phyloP scores from a whole-genome alignment of 2,113 vertebrate genomes.

The Neopipo cinnamomea region DNA sequence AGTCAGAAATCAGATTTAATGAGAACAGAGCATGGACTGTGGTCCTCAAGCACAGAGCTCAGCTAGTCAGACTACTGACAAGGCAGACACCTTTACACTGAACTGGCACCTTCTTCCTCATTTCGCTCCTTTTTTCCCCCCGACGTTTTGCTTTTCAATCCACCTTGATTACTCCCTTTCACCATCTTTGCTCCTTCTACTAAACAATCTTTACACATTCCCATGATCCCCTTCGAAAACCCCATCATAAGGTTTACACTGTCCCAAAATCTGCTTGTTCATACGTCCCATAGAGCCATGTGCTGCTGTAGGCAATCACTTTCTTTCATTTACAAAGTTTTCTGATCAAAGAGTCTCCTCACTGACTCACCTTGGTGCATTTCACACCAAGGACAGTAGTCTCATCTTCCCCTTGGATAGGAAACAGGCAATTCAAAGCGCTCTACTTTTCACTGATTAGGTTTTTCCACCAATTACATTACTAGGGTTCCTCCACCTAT shows the following conservation, averaged over 20 bases:
- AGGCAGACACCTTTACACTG: background rate
- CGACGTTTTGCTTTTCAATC: accelerated
- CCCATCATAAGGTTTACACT: background rate
- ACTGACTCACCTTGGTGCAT: background rate
- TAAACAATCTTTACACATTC: background rate
- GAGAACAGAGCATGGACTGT: background rate
- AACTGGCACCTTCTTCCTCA: background rate
- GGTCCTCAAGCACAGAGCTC: background rate
- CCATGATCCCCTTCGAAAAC: background rate
- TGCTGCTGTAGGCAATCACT: background rate
- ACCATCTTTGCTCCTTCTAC: background rate
- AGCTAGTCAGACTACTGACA: background rate
- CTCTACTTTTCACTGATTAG: background rate
- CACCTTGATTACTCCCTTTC: background rate
- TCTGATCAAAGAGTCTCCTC: background rate
- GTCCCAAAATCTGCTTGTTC: background rate
- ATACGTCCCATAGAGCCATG: background rate
- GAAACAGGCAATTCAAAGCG: background rate
- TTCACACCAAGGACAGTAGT: background rate
- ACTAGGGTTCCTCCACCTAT: background rate
- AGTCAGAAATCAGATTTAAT: background rate
- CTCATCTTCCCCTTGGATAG: background rate
- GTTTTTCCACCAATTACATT: background rate
- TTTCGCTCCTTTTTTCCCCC: background rate
- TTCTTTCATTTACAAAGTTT: background rate